A percentile compares a stretch with the other conserved stretches of the same genome.
These are phyloP conservation scores for Microplitis demolitor DNA, from an alignment of 1,140 invertebrate species.

Conservation along the genomic window DNA sequence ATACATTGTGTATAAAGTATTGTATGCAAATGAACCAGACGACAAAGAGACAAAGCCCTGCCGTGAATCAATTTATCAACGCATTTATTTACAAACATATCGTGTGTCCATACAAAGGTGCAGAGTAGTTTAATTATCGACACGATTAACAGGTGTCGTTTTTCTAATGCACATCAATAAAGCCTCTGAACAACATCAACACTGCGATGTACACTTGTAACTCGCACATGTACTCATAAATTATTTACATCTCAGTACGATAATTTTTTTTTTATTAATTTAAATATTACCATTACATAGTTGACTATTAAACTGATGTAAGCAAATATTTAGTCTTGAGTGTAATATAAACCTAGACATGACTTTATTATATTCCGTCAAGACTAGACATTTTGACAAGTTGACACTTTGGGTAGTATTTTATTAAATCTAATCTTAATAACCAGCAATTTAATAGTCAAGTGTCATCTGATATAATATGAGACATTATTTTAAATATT, in stretches of 20 bases:
- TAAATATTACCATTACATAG: background rate
- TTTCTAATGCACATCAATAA: background rate
- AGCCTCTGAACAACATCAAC: background rate
- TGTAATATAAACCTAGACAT: background rate
- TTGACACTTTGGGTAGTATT: background rate
- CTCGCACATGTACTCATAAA: no score
- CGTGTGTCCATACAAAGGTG: background rate
- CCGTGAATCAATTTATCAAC: constrained; percentile 22
- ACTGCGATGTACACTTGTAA: no score
- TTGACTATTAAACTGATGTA: background rate
- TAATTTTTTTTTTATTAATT: no score
- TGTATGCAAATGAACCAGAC: constrained; percentile 43
- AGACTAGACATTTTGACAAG: constrained; percentile 9
- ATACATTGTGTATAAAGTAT: constrained; percentile 24
- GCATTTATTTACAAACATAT: constrained; percentile 3
- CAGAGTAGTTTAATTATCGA: constrained; percentile 4
- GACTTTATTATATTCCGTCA: constrained; percentile 5
- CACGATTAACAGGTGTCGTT: constrained; percentile 12
- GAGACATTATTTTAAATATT: no score
- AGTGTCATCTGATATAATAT: no score
- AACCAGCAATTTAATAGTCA: no score
- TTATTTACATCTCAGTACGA: no score
- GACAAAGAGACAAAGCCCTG: background rate
- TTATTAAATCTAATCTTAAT: no score
- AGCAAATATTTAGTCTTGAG: no score